These are phyloP conservation scores for Shinisaurus crocodilurus DNA, from an alignment of 2,113 vertebrate genomes.

Conservation along the genomic window DNA sequence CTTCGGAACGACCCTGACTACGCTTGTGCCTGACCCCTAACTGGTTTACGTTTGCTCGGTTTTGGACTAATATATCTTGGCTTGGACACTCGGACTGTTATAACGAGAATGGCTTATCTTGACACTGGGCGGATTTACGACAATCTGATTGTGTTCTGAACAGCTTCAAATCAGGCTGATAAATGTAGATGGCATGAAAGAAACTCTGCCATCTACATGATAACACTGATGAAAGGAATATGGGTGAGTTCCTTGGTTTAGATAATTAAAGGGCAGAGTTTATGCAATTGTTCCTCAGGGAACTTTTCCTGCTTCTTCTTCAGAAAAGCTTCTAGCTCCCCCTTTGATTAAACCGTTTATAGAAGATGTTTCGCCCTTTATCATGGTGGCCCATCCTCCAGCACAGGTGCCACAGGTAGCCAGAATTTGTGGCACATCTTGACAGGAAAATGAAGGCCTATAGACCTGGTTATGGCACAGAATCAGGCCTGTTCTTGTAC, in stretches of 20 bases:
- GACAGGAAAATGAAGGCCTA: background rate
- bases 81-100: no score
- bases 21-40: no score
- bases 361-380: background rate
- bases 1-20: no score
- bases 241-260: background rate
- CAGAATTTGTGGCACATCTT: background rate
- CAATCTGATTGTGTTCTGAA: background rate
- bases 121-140: no score
- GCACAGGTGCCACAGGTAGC: background rate
- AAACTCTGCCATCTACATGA: no score
- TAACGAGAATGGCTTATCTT: no score
- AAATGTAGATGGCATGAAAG: background rate
- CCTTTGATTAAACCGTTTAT: slow-evolving; percentile 3
- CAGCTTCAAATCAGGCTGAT: background rate
- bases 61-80: no score
- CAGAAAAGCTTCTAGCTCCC: background rate
- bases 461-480: no score
- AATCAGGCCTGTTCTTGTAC: background rate
- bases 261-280: slow-evolving; percentile 15
- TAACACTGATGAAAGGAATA: background rate
- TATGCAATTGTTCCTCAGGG: slow-evolving; percentile 18
- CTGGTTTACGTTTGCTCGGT: no score
- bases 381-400: background rate
- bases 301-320: slow-evolving; percentile 11